phyloP scores from a whole-genome alignment of 2,888 invertebrate species.

The Synergus laeviventris region DNA sequence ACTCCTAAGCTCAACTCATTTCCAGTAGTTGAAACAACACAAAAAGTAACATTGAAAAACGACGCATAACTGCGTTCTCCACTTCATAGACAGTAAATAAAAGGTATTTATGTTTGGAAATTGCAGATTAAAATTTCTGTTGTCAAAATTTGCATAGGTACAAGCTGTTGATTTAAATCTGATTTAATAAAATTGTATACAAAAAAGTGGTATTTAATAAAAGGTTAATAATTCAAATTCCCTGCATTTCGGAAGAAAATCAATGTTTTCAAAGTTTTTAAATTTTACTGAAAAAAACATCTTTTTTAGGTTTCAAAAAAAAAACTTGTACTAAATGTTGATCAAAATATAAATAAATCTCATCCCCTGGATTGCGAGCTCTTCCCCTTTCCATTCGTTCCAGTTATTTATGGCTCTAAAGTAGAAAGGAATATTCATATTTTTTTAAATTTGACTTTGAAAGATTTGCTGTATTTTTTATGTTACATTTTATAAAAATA shows the following conservation, averaged over 20 bases:
- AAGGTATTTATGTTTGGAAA: slow-evolving; percentile 34
- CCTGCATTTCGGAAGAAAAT: neutral
- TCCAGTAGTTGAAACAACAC: slow-evolving; percentile 36
- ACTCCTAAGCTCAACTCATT: slow-evolving; percentile 25
- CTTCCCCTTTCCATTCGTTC: neutral
- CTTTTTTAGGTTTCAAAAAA: neutral
- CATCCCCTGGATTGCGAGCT: slow-evolving; percentile 29
- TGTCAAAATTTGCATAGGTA: neutral
- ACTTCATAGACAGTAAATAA: slow-evolving; percentile 30
- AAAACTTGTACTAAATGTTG: neutral
- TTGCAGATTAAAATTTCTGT: neutral
- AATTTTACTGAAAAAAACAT: neutral
- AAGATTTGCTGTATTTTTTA: neutral
- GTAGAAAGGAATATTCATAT: neutral
- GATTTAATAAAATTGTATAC: neutral
- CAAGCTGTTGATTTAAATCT: slow-evolving; percentile 23
- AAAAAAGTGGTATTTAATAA: neutral
- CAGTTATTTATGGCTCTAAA: slow-evolving; percentile 3
- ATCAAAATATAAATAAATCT: slow-evolving; percentile 15
- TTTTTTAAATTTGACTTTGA: neutral
- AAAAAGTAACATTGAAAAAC: slow-evolving; percentile 34
- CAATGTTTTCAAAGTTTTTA: neutral
- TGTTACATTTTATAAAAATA: neutral
- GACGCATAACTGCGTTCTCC: slow-evolving; percentile 23
- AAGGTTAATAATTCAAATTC: neutral